A percentile compares a stretch with the other conserved stretches of the same genome.
Conservation (phyloP, 2,113 vertebrate species). For the Ciconia boyciana region DNA sequence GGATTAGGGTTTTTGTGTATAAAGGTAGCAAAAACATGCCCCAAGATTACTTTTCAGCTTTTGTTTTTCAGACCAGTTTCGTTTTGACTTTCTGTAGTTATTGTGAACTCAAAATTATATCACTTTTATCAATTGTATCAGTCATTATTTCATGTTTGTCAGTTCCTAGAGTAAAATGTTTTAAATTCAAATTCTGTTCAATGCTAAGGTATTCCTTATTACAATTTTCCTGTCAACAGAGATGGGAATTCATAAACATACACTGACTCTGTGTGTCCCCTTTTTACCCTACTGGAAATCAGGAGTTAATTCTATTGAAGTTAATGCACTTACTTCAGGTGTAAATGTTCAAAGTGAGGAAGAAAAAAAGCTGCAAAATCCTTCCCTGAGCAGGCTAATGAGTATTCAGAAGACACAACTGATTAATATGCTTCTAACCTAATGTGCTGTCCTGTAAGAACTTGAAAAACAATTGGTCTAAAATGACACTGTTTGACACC, state of each 20-base stretch:
- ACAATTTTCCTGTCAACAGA: not conserved
- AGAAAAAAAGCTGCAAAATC: not conserved
- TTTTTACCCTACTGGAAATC: not conserved
- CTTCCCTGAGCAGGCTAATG: conserved; percentile 3
- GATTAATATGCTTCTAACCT: conserved; percentile 56
- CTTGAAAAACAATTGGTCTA: conserved; percentile 55
- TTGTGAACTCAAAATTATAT: not conserved
- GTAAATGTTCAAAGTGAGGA: not conserved
- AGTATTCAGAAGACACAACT: conserved; percentile 46
- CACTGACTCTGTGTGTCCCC: not conserved
- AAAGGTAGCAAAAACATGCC: not conserved
- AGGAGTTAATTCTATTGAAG: not conserved
- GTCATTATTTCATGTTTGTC: not conserved
- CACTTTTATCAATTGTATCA: not conserved
- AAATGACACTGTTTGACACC: conserved; percentile 24
- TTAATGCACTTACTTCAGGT: not conserved
- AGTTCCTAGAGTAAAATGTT: not conserved
- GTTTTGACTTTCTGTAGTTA: not conserved
- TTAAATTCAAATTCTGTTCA: not conserved
- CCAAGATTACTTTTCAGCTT: not conserved
- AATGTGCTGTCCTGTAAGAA: conserved; percentile 53
- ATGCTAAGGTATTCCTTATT: not conserved
- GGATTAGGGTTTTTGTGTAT: not conserved
- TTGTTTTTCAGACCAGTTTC: not conserved
- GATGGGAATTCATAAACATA: not conserved